Evolutionary conservation across 2,113 vertebrate species (phyloP).

Genomic region (Lampris incognitus): DNA sequence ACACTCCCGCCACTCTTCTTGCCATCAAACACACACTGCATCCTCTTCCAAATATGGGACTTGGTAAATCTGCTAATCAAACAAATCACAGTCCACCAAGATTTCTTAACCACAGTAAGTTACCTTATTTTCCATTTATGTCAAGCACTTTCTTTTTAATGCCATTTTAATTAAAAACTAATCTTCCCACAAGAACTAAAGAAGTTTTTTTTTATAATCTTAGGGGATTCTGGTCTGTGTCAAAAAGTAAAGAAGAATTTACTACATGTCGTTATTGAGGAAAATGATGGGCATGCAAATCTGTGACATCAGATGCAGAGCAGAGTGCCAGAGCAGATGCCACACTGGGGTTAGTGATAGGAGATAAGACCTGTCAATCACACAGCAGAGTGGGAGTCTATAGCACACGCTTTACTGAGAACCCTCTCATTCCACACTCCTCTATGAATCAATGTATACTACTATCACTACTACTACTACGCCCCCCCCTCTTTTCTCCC

Average conservation of each 20-base stretch:
- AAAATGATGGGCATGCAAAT: constrained; percentile 47
- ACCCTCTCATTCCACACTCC: background rate
- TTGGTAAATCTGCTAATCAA: background rate
- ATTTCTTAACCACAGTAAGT: constrained; percentile 14
- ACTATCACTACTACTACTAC: no score
- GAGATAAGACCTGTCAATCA: constrained; percentile 67
- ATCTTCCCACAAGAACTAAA: constrained; percentile 52
- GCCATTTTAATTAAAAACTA: constrained; percentile 64
- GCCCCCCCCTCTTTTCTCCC: no score
- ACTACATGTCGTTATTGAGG: constrained; percentile 4
- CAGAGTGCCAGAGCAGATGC: background rate
- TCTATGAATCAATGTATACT: constrained; percentile 1
- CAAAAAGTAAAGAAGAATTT: background rate
- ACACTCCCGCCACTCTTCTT: constrained; percentile 25
- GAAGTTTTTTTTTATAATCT: constrained; percentile 29
- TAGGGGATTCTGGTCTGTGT: constrained; percentile 33
- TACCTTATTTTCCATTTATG: constrained; percentile 17
- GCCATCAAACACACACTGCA: constrained; percentile 14
- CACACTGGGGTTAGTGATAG: background rate
- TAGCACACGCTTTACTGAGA: constrained; percentile 27
- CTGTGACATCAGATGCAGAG: constrained; percentile 28
- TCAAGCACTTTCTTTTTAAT: constrained; percentile 30
- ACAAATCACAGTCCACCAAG: background rate
- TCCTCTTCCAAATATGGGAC: constrained; percentile 3
- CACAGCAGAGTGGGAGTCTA: constrained; percentile 18